Base-by-base conservation (phyloP, 2,888 invertebrate genomes). In the Napeogenes sylphis region DNA sequence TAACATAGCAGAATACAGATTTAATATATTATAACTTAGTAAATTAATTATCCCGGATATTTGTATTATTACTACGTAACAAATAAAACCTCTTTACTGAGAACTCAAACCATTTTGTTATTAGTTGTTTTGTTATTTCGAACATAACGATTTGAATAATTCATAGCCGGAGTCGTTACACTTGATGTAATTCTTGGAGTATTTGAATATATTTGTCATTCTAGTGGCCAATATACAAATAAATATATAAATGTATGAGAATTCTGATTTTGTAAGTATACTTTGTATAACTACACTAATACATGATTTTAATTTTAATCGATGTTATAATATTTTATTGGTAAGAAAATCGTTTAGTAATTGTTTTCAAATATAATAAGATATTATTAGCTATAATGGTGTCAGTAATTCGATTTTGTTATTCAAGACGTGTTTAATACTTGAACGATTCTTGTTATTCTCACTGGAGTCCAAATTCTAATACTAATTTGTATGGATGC, bases 101-200 rank as follows among this genome's bases (percentile, higher is more conserved):
- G 51, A 51, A 51, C 30, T 42, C 51, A 30, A 30, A 30, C 21
- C 30, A 51, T 51, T 51, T 51, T 51, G 51, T 42, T 42, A 10
- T 42, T 42, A 12, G 42, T 42, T 10, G 42, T 51, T 51, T 51
- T 51, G 30, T 30, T 47, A 76, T 77, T 78, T 74, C 70, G 67
- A 70, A 71, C 71, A 68, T 71, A 70, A 69, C 56, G 66, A 65
- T 61, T 72, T 84, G 78, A 80, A 82, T 84, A 69, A 84, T 83
- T 82, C 78, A 82, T 77, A 68, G 59, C 4, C 35, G 59, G 35
- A 60, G 38, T 65, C 68, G 66, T 70, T 64, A 68, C 65, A 69
- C 67, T 75, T 79, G 73, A 78, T 73, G 78, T 78, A 77, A 73
- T 70, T 76, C 69, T 72, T 73, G 21, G 30, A 30, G 72, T 69